Evolutionary conservation across 2,888 invertebrate genomes (phyloP).

Genomic region (Acrocyrtus sp.): DNA sequence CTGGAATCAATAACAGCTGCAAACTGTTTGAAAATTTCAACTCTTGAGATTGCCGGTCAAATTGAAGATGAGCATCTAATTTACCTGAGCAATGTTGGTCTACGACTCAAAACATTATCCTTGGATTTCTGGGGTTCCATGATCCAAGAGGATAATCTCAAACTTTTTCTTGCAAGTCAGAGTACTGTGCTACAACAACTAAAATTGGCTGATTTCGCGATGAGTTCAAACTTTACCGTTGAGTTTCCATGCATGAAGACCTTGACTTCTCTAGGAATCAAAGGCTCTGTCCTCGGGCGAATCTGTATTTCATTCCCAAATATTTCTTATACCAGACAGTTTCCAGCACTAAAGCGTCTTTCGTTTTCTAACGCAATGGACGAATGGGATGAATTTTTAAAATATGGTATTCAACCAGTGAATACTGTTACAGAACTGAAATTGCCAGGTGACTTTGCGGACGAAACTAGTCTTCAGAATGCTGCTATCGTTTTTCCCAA

Average conservation of each 20-base stretch:
- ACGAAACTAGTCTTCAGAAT: constrained; percentile 34
- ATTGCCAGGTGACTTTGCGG: constrained; percentile 53
- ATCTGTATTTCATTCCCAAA: constrained; percentile 53
- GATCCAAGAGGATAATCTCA: constrained; percentile 21
- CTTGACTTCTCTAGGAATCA: constrained; percentile 46
- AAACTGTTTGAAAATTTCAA: constrained; percentile 10
- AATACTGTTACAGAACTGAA: constrained; percentile 51
- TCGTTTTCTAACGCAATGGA: constrained; percentile 46
- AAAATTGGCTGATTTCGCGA: constrained; percentile 53
- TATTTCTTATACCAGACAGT: constrained; percentile 50
- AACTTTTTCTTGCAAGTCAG: constrained; percentile 47
- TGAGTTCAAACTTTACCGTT: constrained; percentile 49
- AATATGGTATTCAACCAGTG: constrained; percentile 48
- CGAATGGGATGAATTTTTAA: constrained; percentile 57
- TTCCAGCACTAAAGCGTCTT: constrained; percentile 49
- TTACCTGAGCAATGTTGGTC: constrained; percentile 38
- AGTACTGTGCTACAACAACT: constrained; percentile 36
- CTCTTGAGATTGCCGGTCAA: constrained; percentile 49
- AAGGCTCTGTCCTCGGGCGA: constrained; percentile 53
- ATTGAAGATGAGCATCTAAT: constrained; percentile 52
- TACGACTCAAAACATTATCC: constrained; percentile 27
- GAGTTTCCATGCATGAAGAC: constrained; percentile 52
- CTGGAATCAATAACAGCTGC: constrained; percentile 27
- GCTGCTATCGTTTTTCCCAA: constrained; percentile 53
- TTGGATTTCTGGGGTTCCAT: constrained; percentile 57